Base-by-base conservation (phyloP, 2,797 vertebrate species). In the Emydoidea blandingii region DNA sequence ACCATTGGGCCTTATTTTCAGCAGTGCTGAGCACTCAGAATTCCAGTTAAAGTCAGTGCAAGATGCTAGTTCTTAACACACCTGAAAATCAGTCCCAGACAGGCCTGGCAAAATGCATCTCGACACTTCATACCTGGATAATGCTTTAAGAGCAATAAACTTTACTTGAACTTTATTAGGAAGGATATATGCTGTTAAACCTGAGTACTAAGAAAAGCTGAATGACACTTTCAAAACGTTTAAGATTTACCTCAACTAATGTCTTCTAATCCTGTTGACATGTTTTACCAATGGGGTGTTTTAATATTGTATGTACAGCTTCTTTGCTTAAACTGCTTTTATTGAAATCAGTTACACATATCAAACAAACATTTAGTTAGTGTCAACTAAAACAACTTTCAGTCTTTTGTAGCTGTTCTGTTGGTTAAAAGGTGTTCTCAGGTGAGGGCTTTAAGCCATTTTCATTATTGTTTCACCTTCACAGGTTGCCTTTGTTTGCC, bases 401-500 rank as follows among this genome's bases (percentile, higher is more conserved):
- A 87, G 87, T 65, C 88, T 96, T 89, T 83, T 54, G 49, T 86
- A 94, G 85, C 59, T 27, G 7, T 81, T 95, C 27, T 78, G 31
- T 87, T 93, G 86, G 18, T 86, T 88, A 62, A 91, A 87, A 21
- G n/a, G 59, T 88, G 84, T 88, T 31, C 1, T 95, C 91, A 84
- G 87, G 89, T 97, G 97, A 94, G 92, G 90, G 84, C 85, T 97
- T 95, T 93, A 95, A 96, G 92, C 85, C 93, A 65, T 96, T 97
- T 94, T 89, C 79, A 93, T 95, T 91, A 87, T 95, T 96, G 92
- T 96, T 97, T 84, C 68, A 91, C 86, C 90, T 96, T 97, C 87
- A 79, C 93, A 85, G 49, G 84, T 97, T 97, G 91, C 94, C 91
- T 97, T 98, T 97, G 91, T 98, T 97, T 97, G 91, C 86, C 84